phyloP scores from a whole-genome alignment of 92 coral and sea anemone species.

The Phenganax stokvisi region DNA sequence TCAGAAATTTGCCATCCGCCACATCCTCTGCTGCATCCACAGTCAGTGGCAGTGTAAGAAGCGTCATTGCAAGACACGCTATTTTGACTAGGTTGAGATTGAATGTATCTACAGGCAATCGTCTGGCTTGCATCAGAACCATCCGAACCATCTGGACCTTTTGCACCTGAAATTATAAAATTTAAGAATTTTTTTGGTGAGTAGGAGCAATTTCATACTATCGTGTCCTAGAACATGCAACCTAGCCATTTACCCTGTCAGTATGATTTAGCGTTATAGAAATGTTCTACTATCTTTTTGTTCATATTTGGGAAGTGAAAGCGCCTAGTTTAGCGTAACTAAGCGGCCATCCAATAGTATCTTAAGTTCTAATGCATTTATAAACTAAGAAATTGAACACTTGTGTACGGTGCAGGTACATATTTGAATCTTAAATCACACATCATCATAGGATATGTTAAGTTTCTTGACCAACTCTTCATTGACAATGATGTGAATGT shows the following conservation, averaged over 20 bases:
- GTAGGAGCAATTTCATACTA: background rate
- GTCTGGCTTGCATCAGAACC: background rate
- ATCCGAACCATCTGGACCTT: background rate
- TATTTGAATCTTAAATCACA: too few species aligned
- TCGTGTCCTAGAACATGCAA: background rate
- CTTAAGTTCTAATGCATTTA: too few species aligned
- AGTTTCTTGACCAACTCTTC: background rate
- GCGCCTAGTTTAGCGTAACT: too few species aligned
- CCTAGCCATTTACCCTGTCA: background rate
- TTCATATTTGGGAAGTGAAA: too few species aligned
- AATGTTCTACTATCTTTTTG: too few species aligned
- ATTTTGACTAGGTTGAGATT: background rate
- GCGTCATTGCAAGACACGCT: background rate
- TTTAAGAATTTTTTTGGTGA: background rate
- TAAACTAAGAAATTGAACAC: too few species aligned
- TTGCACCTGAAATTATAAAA: background rate
- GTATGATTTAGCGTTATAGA: too few species aligned
- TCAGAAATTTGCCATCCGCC: slow-evolving; percentile 16
- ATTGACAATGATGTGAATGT: background rate
- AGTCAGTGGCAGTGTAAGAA: slow-evolving; percentile 9
- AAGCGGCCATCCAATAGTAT: too few species aligned
- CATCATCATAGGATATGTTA: background rate
- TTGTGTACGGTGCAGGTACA: too few species aligned
- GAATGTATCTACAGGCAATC: slow-evolving; percentile 1
- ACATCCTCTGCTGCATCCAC: slow-evolving; percentile 31